Evolutionary conservation across 2,113 vertebrate species (phyloP), one percentile per base, ranked within the genome.

Genomic region (Isichthys henryi): DNA sequence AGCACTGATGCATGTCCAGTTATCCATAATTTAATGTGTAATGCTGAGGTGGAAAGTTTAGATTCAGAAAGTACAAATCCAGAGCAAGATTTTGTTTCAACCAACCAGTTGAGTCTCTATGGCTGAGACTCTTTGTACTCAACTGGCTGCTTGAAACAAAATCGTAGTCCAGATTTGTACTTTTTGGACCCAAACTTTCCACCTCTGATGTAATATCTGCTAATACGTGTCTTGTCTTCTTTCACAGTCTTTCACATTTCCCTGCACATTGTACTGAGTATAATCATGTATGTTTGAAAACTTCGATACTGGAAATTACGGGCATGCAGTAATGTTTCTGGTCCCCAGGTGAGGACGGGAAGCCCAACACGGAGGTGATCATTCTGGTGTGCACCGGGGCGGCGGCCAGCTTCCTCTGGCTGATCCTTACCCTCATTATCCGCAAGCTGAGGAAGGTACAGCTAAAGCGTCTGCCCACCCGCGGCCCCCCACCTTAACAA

Each of bases 321-420:
- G 5, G 21, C 0, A 19, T 0, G 89, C 0, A 87, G 6, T 66
- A 53, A 83, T 19, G 15, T 48, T 19, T 31, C 83, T 93, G 87
- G 62, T 1, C 31, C 92, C 91, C 94, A 99, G 98, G 96, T 19
- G 97, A 96, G n/a, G 97, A 98, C 77, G 56, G 87, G 50, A 97
- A 97, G 91, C 94, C 97, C 88, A 98, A 97, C 88, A 93, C 98
- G 13, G 97, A 98, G 93, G 97, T 99, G 19, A 97, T 98, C 91
- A 98, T 98, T 82, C 92, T 98, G 93, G 97, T 98, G 90, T 97
- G 96, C 89, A 98, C 97, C 0, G 97, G 97, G 53, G 95, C 96
- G 13, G 97, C 95, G 0, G 97, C 97, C 49, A 98, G 97, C 0
- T 97, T 98, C 93, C 97, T 99, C 92, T 99, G 98, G 98, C 96